Evolutionary conservation across 2,797 vertebrate genomes (phyloP).

Genomic region (Neopelma chrysocephalum): DNA sequence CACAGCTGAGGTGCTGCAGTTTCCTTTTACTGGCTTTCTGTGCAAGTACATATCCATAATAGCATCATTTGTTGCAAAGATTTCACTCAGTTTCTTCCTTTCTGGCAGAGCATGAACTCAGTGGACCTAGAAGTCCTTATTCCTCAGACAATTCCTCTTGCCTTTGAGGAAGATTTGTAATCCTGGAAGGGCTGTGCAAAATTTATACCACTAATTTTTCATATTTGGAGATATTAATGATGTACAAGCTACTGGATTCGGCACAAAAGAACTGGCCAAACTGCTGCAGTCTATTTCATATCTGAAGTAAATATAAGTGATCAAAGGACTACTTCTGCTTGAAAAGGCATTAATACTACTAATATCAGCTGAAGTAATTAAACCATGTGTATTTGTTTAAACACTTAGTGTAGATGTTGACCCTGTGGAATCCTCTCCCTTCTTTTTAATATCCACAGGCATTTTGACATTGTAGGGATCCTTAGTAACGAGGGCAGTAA

Average conservation of each 20-base stretch:
- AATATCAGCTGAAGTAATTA: background rate
- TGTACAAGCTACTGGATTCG: background rate
- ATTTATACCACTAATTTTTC: slow-evolving; percentile 10
- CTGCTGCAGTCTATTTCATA: background rate
- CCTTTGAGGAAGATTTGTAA: slow-evolving; percentile 6
- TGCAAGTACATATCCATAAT: background rate
- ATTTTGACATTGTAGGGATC: fast-evolving
- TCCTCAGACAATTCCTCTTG: background rate
- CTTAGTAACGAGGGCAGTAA: background rate
- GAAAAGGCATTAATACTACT: background rate
- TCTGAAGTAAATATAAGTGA: slow-evolving; percentile 4
- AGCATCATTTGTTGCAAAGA: background rate
- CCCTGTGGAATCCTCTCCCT: background rate
- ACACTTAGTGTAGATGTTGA: background rate
- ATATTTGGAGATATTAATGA: slow-evolving; percentile 17
- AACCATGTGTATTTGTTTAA: background rate
- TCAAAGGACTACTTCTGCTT: slow-evolving; percentile 23
- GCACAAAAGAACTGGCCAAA: background rate
- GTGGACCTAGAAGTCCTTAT: background rate
- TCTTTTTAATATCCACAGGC: background rate
- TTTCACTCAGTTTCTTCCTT: background rate
- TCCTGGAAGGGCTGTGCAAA: background rate
- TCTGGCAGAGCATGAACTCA: background rate
- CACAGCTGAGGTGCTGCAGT: background rate
- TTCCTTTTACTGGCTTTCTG: background rate